These are phyloP conservation scores for Lithobius niger DNA, from an alignment of 1,140 invertebrate genomes.

Conservation along the genomic window DNA sequence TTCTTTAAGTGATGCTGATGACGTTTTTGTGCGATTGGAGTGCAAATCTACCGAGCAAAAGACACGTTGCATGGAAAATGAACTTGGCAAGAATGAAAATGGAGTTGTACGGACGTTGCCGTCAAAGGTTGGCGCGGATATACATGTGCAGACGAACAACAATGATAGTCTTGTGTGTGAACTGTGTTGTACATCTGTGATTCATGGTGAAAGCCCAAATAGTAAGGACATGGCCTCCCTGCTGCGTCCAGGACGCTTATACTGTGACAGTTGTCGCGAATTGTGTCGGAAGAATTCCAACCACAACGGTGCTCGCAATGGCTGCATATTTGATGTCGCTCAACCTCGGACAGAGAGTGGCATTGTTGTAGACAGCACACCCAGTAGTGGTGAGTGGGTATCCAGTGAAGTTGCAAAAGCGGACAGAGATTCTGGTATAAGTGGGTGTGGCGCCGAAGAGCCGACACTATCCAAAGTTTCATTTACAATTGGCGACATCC, in stretches of 20 bases:
- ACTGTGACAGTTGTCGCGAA: background rate
- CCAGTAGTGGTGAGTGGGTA: no score
- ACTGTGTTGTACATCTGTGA: background rate
- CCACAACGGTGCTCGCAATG: background rate
- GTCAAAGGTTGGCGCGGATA: no score
- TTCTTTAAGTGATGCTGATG: no score
- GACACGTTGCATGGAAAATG: no score
- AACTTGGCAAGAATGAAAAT: no score
- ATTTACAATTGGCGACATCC: constrained; percentile 10
- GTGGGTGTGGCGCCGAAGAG: background rate
- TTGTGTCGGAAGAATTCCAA: background rate
- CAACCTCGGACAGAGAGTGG: background rate
- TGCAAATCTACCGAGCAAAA: no score
- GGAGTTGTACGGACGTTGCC: no score
- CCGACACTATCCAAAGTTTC: background rate
- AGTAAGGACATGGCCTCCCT: background rate
- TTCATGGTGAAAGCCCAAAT: background rate
- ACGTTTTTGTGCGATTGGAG: no score
- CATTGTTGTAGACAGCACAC: background rate
- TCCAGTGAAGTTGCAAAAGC: no score
- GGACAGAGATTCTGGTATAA: constrained; percentile 1
- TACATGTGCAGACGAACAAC: background rate
- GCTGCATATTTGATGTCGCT: background rate
- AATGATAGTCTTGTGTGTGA: background rate
- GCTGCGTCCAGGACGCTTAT: background rate